Evolutionary conservation across 2,113 vertebrate species (phyloP).

Genomic region (Colinus virginianus): DNA sequence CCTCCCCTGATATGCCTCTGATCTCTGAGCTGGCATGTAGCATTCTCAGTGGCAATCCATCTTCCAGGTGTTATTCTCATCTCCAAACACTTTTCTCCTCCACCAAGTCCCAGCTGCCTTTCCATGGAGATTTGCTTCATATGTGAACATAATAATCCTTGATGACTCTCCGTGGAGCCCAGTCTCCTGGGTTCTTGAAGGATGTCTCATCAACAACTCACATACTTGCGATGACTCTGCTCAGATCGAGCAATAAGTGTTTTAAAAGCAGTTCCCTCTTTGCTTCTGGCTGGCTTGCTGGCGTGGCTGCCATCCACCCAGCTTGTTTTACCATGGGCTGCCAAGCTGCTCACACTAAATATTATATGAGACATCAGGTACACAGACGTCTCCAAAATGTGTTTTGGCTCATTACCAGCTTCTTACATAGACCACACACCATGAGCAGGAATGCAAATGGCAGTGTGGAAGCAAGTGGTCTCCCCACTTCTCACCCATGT

Average conservation of each 20-base stretch:
- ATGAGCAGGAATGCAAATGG: neutral
- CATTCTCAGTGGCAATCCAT: neutral
- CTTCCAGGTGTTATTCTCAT: neutral
- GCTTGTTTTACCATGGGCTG: constrained; percentile 43
- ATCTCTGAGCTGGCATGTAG: neutral
- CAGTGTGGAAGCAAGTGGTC: neutral
- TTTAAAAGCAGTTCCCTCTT: constrained; percentile 42
- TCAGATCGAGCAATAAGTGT: neutral
- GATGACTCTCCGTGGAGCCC: neutral
- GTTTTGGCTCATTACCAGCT: constrained; percentile 25
- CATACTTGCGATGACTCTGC: neutral
- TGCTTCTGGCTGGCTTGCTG: constrained; percentile 17
- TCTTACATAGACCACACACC: constrained; percentile 31
- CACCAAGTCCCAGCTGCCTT: neutral
- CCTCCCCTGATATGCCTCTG: neutral
- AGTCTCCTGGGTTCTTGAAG: neutral
- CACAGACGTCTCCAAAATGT: constrained; percentile 30
- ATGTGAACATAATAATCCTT: neutral
- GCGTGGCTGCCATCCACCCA: constrained; percentile 46
- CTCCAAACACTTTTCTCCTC: neutral
- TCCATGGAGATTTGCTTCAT: neutral
- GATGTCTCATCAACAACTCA: neutral
- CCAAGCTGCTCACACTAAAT: constrained; percentile 47
- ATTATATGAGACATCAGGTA: constrained; percentile 58
- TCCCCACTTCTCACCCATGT: neutral